A percentile compares a stretch with the other conserved stretches of the same genome.
phyloP scores from a whole-genome alignment of 2,113 vertebrate species.

The Tringa solitaria region DNA sequence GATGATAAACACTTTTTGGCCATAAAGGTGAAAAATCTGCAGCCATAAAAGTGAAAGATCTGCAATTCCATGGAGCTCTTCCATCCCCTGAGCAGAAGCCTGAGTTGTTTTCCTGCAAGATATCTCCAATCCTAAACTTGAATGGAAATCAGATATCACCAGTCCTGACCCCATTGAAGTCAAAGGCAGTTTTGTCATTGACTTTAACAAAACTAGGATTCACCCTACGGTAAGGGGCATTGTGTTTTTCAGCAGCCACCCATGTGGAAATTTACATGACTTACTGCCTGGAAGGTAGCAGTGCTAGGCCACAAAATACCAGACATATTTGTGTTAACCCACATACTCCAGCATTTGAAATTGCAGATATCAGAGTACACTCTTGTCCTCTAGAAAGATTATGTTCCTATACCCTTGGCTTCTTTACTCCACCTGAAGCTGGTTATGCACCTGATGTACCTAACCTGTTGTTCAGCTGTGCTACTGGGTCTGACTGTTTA shows the following conservation, averaged over 20 bases:
- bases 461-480: neutral
- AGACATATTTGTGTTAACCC: conserved; percentile 51
- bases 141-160: conserved; percentile 8
- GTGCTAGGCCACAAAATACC: conserved; percentile 21
- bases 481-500: conserved; percentile 43
- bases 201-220: conserved; percentile 48
- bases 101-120: neutral
- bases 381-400: conserved; percentile 30
- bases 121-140: neutral
- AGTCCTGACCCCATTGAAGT: conserved; percentile 14
- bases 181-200: conserved; percentile 56
- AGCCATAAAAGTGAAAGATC: neutral
- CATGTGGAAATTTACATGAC: conserved; percentile 67
- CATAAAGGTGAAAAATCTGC: neutral
- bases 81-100: neutral
- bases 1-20: neutral
- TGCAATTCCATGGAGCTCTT: neutral
- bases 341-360: conserved; percentile 6
- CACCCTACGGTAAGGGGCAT: conserved; percentile 54
- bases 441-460: conserved; percentile 9
- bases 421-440: conserved; percentile 17
- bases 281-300: conserved; percentile 66
- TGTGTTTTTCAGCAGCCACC: conserved; percentile 63
- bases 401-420: conserved; percentile 43
- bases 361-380: neutral